Conservation (phyloP, 2,797 vertebrate species). For the Mus spretus region DNA sequence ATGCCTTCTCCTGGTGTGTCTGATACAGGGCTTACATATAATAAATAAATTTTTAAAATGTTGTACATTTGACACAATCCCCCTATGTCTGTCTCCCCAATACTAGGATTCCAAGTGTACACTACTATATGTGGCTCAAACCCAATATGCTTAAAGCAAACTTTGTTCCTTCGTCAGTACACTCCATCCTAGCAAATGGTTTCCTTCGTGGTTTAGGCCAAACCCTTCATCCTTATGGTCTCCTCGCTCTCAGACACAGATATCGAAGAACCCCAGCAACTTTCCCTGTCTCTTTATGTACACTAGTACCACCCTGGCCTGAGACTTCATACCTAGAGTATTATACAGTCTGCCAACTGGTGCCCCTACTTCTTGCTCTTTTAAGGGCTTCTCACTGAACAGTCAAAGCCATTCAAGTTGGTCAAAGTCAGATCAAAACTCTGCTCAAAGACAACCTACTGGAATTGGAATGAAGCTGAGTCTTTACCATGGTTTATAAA, state of each 20-base stretch:
- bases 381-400: conserved; percentile 44
- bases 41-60: not conserved
- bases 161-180: not conserved
- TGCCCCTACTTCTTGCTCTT: conserved; percentile 34
- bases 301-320: not conserved
- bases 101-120: not conserved
- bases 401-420: conserved; percentile 59
- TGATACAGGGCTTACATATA: no score
- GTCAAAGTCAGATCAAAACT: conserved; percentile 58
- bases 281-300: not conserved
- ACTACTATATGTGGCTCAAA: not conserved
- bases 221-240: not conserved
- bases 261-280: not conserved
- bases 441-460: conserved; percentile 23
- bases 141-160: conserved; percentile 31
- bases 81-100: not conserved
- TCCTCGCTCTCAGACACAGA: not conserved
- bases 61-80: not conserved
- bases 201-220: not conserved
- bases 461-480: conserved; percentile 2
- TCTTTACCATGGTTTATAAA: conserved; percentile 2
- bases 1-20: no score
- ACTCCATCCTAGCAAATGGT: not conserved
- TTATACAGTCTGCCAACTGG: not conserved
- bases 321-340: conserved; percentile 1